These are phyloP conservation scores for Drosophila tristis DNA, from an alignment of 1,140 invertebrate species.

Conservation along the genomic window DNA sequence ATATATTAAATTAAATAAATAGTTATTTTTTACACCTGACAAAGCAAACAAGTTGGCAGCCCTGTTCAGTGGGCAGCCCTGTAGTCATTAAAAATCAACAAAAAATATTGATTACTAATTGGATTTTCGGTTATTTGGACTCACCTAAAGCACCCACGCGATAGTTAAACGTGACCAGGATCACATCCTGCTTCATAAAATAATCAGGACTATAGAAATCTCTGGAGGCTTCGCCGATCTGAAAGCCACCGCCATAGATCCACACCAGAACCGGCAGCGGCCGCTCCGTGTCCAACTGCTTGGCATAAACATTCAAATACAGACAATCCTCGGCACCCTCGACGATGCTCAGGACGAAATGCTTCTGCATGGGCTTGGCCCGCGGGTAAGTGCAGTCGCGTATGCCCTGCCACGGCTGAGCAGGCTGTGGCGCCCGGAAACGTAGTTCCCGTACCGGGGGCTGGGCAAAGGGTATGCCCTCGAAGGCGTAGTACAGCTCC, in stretches of 20 bases:
- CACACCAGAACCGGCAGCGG: constrained; percentile 88
- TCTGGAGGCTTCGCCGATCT: constrained; percentile 84
- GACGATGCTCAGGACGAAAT: constrained; percentile 51
- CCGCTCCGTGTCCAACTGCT: constrained; percentile 55
- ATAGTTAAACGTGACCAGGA: constrained; percentile 90
- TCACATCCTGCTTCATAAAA: constrained; percentile 86
- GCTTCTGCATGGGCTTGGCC: constrained; percentile 63
- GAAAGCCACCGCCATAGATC: constrained; percentile 89
- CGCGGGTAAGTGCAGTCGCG: constrained; percentile 81
- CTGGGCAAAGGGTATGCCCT: constrained; percentile 88
- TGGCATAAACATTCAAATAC: constrained; percentile 76
- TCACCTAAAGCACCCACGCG: constrained; percentile 86
- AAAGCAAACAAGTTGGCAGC: no score
- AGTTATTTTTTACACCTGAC: no score
- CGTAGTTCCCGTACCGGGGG: constrained; percentile 87
- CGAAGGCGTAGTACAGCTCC: constrained; percentile 76
- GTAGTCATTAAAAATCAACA: not conserved
- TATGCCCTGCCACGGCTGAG: constrained; percentile 85
- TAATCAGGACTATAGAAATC: constrained; percentile 87
- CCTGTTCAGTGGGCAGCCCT: not conserved
- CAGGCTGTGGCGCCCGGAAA: constrained; percentile 86
- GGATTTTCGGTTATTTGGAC: constrained; percentile 8
- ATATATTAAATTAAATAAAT: no score
- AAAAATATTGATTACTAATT: not conserved
- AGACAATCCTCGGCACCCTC: constrained; percentile 75